Evolutionary conservation across 2,888 invertebrate species (phyloP), one percentile per base, ranked within the genome.

Genomic region (Thereva unica): DNA sequence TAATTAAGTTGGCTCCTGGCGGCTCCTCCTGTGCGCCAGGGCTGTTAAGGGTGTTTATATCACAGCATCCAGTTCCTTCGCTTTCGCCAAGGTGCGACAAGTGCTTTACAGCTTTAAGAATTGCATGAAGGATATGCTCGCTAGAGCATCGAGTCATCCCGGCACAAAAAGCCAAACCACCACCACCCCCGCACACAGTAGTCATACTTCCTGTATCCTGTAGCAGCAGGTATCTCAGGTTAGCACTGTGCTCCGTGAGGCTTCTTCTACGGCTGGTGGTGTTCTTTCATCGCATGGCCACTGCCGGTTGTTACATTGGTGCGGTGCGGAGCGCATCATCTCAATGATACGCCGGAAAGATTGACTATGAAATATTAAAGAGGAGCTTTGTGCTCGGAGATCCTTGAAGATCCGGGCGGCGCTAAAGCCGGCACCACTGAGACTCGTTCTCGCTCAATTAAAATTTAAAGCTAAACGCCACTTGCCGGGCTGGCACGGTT

Each of bases 301-400:
- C 3, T 40, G 12, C 40, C 38, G 23, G 23, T 23, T 23, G 23
- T 23, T 2, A 23, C 23, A 23, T 23, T 23, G 23, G 23, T 23
- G 23, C 23, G 23, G 23, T 23, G 42, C 5, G 8, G 42, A 41
- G 40, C 4, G 47, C 35, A 52, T 23, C 37, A 57, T 66, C n/a
- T 34, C 38, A 66, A 50, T 64, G 63, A 59, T 54, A 55, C 57
- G n/a, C 57, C 34, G 64, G 41, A 69, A 68, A 59, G 68, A 69
- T 67, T 67, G 68, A 69, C 64, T 69, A 69, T 69, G 68, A 69
- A 69, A 67, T 64, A 67, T 68, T 64, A 64, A 69, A 45, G 41
- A 67, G 52, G 55, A 12, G 49, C 41, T 41, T 61, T 41, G 50
- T 49, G 61, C 41, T 23, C 7, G 45, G 10, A 50, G 50, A 61